These are phyloP conservation scores for Ptilorrhoa leucosticta DNA, from an alignment of 2,113 vertebrate genomes.

Conservation along the genomic window DNA sequence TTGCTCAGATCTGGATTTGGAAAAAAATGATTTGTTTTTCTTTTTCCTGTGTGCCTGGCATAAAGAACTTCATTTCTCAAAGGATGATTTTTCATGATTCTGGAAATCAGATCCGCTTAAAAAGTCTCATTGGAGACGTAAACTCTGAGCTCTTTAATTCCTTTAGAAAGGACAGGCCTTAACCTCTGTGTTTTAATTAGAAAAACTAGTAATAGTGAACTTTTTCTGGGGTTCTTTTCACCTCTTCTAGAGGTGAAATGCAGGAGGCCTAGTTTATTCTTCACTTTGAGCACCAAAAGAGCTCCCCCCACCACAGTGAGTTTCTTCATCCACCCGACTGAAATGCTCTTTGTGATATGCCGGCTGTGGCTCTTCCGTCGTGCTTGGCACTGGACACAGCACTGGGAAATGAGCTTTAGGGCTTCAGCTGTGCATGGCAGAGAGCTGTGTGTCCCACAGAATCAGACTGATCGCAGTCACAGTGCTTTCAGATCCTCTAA, in stretches of 20 bases:
- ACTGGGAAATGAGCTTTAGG: background rate
- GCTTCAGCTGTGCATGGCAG: background rate
- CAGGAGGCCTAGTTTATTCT: background rate
- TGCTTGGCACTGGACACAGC: background rate
- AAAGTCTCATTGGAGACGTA: background rate
- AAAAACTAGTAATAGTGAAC: background rate
- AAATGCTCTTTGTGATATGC: rapidly evolving
- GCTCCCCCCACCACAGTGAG: background rate
- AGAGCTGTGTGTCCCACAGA: background rate
- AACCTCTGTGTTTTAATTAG: background rate
- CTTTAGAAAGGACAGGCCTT: background rate
- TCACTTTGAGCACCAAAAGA: background rate
- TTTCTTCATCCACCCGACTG: rapidly evolving
- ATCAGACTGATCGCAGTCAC: background rate
- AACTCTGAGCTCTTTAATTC: background rate
- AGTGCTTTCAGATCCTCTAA: background rate
- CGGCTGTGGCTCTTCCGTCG: rapidly evolving
- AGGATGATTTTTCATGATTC: background rate
- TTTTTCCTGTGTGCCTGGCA: background rate
- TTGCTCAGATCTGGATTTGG: background rate
- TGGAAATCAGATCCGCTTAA: background rate
- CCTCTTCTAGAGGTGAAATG: background rate
- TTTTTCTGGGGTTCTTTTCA: background rate
- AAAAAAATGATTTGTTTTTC: background rate
- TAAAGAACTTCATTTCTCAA: background rate